Conservation (phyloP, 2,888 invertebrate species). For the Ariolimax columbianus region DNA sequence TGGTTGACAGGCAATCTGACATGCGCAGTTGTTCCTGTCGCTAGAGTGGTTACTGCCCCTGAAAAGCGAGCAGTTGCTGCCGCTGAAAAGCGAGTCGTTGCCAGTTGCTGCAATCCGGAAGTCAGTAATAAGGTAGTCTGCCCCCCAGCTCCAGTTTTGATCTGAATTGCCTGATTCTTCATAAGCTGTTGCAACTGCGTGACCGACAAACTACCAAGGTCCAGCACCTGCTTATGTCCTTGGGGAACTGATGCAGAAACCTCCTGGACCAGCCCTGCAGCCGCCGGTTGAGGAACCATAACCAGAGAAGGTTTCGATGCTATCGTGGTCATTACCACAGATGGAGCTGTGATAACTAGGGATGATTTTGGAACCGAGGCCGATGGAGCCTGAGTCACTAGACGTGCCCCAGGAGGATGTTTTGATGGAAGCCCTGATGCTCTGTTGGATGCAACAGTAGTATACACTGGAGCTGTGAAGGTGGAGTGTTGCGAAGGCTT, state of each 20-base stretch:
- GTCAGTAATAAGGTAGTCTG: constrained; percentile 51
- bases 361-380: background rate
- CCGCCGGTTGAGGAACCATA: constrained; percentile 10
- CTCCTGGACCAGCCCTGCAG: constrained; percentile 21
- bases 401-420: constrained; percentile 3
- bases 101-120: constrained; percentile 37
- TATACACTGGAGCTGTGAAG: background rate
- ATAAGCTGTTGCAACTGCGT: constrained; percentile 58
- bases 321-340: background rate
- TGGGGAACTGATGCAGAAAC: constrained; percentile 38
- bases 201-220: constrained; percentile 45
- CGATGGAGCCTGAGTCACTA: background rate
- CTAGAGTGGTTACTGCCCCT: background rate
- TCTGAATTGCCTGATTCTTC: constrained; percentile 65
- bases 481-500: background rate
- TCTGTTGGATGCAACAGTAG: background rate
- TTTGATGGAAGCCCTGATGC: background rate
- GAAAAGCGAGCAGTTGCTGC: background rate
- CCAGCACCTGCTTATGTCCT: constrained; percentile 49
- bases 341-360: background rate
- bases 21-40: background rate
- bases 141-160: constrained; percentile 59
- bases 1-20: background rate
- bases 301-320: background rate
- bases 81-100: background rate